A percentile compares a stretch with the other conserved stretches of the same genome.
Evolutionary conservation across 2,888 invertebrate genomes (phyloP).

Genomic region (Lasioglossum vierecki): DNA sequence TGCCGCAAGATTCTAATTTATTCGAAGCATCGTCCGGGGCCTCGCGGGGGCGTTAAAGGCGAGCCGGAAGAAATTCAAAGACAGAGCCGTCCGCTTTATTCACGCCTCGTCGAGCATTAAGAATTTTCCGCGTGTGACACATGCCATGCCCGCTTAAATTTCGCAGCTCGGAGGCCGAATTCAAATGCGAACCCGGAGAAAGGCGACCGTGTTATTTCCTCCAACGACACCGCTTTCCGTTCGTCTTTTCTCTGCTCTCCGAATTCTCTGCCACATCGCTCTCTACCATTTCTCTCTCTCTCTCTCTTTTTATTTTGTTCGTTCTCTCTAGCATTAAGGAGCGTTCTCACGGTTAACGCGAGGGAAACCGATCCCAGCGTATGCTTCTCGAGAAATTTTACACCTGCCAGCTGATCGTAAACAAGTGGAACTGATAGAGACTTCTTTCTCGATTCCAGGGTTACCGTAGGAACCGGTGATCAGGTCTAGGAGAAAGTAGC

Average conservation of each 20-base stretch:
- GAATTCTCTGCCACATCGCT: neutral
- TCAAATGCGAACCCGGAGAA: constrained; percentile 20
- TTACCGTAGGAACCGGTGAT: neutral
- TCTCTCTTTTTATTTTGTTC: neutral
- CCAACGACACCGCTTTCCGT: neutral
- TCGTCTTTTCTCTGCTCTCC: constrained; percentile 1
- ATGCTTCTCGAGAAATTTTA: neutral
- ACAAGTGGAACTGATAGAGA: constrained; percentile 5
- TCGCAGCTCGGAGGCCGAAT: constrained; percentile 30
- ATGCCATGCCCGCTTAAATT: constrained; percentile 37
- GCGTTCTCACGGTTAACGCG: constrained; percentile 7
- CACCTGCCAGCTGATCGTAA: neutral
- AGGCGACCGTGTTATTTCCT: constrained; percentile 25
- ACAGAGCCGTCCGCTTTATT: constrained; percentile 28
- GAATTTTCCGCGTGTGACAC: constrained; percentile 50
- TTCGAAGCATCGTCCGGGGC: constrained; percentile 26
- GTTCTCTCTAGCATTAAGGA: neutral
- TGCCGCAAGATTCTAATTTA: constrained; percentile 30
- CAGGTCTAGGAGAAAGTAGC: neutral
- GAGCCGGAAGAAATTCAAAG: constrained; percentile 38
- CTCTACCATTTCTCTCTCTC: neutral
- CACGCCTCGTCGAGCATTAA: constrained; percentile 35
- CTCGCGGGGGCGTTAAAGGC: constrained; percentile 28
- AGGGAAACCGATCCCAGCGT: neutral
- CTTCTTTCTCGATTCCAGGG: neutral